Conservation (phyloP, 1,140 invertebrate species). For the Diploscapter pachys region DNA sequence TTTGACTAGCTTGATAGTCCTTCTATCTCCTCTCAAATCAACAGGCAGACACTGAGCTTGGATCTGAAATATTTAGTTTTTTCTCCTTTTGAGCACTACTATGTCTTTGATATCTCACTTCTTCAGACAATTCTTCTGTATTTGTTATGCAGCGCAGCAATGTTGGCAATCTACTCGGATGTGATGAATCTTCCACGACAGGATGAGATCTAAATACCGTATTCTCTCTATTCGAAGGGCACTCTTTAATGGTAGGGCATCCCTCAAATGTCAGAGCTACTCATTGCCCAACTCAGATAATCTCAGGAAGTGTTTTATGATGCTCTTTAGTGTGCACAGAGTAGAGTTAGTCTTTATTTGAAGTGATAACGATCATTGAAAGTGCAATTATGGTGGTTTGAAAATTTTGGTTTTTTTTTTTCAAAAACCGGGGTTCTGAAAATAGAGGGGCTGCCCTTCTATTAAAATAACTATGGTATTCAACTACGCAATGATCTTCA, state of each 20-base stretch:
- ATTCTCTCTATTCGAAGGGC: too few relatives aligned
- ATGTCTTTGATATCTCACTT: conserved; percentile 14
- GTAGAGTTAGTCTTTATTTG: too few relatives aligned
- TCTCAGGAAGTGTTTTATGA: too few relatives aligned
- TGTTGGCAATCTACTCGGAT: conserved; percentile 41
- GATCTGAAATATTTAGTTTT: conserved; percentile 15
- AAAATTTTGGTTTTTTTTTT: too few relatives aligned
- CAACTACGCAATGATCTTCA: too few relatives aligned
- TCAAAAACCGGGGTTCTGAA: too few relatives aligned
- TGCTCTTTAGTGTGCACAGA: too few relatives aligned
- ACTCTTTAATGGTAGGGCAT: too few relatives aligned
- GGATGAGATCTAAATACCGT: conserved; percentile 4
- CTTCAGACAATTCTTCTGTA: conserved; percentile 48
- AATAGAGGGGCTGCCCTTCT: background rate
- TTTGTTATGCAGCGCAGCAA: conserved; percentile 54
- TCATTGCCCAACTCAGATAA: too few relatives aligned
- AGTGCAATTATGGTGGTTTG: too few relatives aligned
- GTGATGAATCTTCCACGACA: conserved; percentile 15
- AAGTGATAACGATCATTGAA: too few relatives aligned
- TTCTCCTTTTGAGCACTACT: background rate
- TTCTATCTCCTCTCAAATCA: conserved; percentile 53
- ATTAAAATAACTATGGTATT: background rate
- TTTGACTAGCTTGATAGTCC: conserved; percentile 59
- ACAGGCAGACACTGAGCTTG: conserved; percentile 55
- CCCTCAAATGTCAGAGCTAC: too few relatives aligned